A percentile compares a stretch with the other conserved stretches of the same genome.
These are phyloP conservation scores for Chaetogeoica ovagalla DNA, from an alignment of 2,888 invertebrate species.

Conservation along the genomic window DNA sequence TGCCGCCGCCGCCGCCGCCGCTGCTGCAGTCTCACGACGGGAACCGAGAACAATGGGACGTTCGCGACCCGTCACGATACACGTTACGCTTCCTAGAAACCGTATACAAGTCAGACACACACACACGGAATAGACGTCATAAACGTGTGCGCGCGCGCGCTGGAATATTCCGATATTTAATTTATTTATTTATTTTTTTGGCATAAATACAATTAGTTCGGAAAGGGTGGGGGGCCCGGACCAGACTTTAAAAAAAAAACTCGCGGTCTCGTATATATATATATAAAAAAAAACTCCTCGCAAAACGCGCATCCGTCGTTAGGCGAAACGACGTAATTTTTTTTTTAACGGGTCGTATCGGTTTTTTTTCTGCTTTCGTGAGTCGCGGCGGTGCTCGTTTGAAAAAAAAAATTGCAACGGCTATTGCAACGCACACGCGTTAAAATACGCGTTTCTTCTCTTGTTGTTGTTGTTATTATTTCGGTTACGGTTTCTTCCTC, in stretches of 20 bases:
- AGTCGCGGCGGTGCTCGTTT: background rate
- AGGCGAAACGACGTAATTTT: no score
- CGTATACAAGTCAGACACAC: background rate
- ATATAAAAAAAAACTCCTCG: no score
- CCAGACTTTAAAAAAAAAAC: background rate
- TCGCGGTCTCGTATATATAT: no score
- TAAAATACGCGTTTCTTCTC: no score
- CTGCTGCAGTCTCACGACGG: background rate
- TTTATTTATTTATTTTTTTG: background rate
- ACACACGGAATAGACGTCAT: conserved; percentile 16
- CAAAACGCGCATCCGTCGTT: background rate
- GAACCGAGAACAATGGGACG: conserved; percentile 33
- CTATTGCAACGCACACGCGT: no score
- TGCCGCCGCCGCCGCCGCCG: no score
- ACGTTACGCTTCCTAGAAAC: conserved; percentile 30
- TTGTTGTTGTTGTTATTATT: no score
- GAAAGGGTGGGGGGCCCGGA: background rate
- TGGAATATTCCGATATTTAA: background rate
- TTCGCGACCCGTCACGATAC: background rate
- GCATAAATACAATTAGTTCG: conserved; percentile 6
- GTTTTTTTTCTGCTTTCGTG: background rate
- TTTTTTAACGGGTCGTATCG: conserved; percentile 35
- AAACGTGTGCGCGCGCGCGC: background rate
- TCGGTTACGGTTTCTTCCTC: no score
- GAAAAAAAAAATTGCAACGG: background rate